phyloP scores from a whole-genome alignment of 92 coral and sea anemone genomes.

The Phenganax subtilis region DNA sequence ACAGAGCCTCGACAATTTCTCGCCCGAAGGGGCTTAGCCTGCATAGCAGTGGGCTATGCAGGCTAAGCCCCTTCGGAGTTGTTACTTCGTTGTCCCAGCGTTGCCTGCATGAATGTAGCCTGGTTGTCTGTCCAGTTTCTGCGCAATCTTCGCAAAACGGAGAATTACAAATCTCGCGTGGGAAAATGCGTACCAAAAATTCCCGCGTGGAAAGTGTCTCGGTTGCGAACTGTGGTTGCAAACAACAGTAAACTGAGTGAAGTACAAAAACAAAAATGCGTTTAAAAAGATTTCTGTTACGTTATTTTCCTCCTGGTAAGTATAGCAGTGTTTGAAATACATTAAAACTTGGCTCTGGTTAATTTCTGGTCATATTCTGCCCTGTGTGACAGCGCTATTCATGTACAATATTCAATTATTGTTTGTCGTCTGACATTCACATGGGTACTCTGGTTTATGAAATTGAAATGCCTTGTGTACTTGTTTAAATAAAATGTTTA shows the following conservation, averaged over 20 bases:
- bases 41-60: too few relatives aligned
- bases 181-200: not conserved
- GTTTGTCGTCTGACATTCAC: not conserved
- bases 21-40: too few relatives aligned
- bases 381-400: not conserved
- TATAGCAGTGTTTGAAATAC: slow-evolving; percentile 1
- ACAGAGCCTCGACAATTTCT: too few relatives aligned
- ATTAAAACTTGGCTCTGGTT: not conserved
- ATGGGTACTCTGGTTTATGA: too few relatives aligned
- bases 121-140: not conserved
- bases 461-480: too few relatives aligned
- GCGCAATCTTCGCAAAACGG: not conserved
- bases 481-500: too few relatives aligned
- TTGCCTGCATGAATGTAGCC: too few relatives aligned
- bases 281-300: slow-evolving; percentile 77
- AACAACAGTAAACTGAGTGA: not conserved
- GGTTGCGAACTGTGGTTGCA: too few relatives aligned
- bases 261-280: slow-evolving; percentile 54
- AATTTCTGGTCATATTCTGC: too few relatives aligned
- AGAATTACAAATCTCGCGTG: not conserved
- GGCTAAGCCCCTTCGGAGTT: too few relatives aligned
- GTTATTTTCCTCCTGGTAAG: slow-evolving; percentile 98
- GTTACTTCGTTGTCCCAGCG: too few relatives aligned
- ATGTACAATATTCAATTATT: slow-evolving; percentile 5
- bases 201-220: not conserved